phyloP scores from a whole-genome alignment of 2,797 vertebrate genomes.

The Phaenicophaeus curvirostris region DNA sequence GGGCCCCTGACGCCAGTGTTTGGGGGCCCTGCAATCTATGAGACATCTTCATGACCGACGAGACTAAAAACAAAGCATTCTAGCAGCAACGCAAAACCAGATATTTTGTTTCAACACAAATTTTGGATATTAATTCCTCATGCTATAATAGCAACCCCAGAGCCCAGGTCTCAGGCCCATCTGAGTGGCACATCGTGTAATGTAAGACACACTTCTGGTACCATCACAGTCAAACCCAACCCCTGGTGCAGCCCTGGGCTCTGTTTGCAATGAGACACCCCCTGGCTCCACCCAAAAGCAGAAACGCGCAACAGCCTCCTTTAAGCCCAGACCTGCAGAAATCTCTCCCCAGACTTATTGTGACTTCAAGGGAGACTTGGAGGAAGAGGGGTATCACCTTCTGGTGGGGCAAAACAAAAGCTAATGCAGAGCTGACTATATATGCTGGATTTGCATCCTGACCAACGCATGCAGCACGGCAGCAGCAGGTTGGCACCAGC shows the following conservation, averaged over 20 bases:
- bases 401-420: not conserved
- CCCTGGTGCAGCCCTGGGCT: not conserved
- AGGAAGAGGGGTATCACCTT: not conserved
- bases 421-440: not conserved
- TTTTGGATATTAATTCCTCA: not conserved
- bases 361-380: not conserved
- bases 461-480: rapidly evolving
- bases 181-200: not conserved
- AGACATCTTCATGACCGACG: not conserved
- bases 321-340: not conserved
- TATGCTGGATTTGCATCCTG: not conserved
- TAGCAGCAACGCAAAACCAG: not conserved
- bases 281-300: not conserved
- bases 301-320: not conserved
- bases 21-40: not conserved
- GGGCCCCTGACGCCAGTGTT: not conserved
- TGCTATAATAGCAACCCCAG: not conserved
- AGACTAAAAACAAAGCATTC: not conserved
- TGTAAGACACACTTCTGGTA: not conserved
- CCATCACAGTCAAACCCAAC: not conserved
- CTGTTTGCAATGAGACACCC: not conserved
- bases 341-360: not conserved
- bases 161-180: not conserved
- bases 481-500: not conserved
- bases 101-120: not conserved